Evolutionary conservation across 1,140 invertebrate species (phyloP), one percentile per base, ranked within the genome.

Genomic region (Diabrotica undecimpunctata): DNA sequence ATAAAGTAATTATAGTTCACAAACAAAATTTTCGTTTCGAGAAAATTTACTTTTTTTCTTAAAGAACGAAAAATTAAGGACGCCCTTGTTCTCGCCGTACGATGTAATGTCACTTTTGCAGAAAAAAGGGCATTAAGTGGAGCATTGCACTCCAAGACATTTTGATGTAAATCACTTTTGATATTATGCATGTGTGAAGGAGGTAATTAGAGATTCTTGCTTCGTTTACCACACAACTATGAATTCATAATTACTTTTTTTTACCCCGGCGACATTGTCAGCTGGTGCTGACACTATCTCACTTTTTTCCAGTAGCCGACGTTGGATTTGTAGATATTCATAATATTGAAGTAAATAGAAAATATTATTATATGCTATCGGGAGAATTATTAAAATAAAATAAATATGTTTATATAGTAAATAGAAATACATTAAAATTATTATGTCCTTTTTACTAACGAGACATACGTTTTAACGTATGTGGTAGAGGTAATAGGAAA

Each of bases 41-140:
- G 25, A 25, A 25, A 25, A 25, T 25, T 25, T 25, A 25, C 25
- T 25, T 25, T 25, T 25, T 25, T 25, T 25, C 25, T 25, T 1
- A 25, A 25, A 25, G 25, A 25, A 25, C 4, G 25, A 6, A 46
- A 10, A 46, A 46, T 2, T 46, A n/a, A 8, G 8, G 41, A n/a
- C 41, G 41, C 41, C n/a, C 41, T 8, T 54, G 53, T 8, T 13
- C 46, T 53, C 13, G 58, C 58, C 39, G 41, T 41, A 50, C 50
- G 41, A 53, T 54, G 60, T 62, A 62, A 62, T 62, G 50, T 53
- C 60, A 62, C 60, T 62, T 62, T 54, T 8, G 25, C 12, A 62
- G 60, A 53, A 39, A 62, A 62, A 62, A 62, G 50, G 13, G 25
- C 60, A 62, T 54, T 62, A 62, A 41, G 52, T 62, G 35, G 60